Base-by-base conservation (phyloP, 2,113 vertebrate species). In the Taurulus bubalis region DNA sequence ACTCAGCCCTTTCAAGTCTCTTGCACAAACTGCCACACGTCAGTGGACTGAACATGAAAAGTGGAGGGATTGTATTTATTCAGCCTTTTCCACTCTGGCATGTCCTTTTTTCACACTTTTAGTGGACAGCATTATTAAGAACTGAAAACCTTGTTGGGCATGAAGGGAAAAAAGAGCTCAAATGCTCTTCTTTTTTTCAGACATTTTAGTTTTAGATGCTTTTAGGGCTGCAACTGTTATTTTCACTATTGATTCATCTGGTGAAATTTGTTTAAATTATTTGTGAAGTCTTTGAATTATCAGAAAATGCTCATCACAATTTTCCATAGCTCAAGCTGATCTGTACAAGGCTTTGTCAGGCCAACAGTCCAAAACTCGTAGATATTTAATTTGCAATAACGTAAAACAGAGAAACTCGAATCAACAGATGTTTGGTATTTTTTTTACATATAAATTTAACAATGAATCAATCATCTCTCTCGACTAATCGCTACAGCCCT, bases 1-100 rank as follows among this genome's bases (percentile, higher is more conserved):
- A 94, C 71, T 74, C 30, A 0, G 42, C 4, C n/a, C 87, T 94
- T 93, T 93, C 85, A 91, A 81, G 89, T 89, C 59, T 40, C 28
- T 16, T 1, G 20, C 28, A 30, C 80, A 67, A 86, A 68, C 74
- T 55, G 69, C 55, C 86, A 91, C 88, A 87, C 56, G 80, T 92
- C 91, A 85, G 59, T 47, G 6, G 2, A 71, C 34, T 15, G 75
- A 90, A 87, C 84, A 79, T 20, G 79, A 79, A 92, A 92, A 93
- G 85, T 87, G 85, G 82, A 84, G 72, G 18, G n/a, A 67, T 26
- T 3, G 72, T 90, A 76, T 93, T 92, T 92, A 85, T 80, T 78
- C 88, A 90, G 88, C 84, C 76, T 28, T 51, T 68, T 85, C 84
- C 84, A 71, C 71, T 60, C 84, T 64, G 84, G 76, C 74, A 9